These are phyloP conservation scores for Drosophila yakuba DNA, from an alignment of 1,140 invertebrate genomes.

Conservation along the genomic window DNA sequence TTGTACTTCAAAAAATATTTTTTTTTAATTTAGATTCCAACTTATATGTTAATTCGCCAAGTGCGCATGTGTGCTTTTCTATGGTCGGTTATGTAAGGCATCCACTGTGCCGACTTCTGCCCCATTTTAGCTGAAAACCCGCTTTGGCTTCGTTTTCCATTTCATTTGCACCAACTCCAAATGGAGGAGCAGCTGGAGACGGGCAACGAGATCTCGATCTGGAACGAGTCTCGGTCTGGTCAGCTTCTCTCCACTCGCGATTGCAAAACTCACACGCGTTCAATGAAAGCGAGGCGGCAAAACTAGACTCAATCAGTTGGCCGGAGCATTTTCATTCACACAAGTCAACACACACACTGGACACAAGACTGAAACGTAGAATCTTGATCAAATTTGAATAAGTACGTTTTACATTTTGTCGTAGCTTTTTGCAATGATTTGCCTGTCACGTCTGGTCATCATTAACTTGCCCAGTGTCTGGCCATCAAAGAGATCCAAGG, in stretches of 20 bases:
- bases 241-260: conserved; percentile 29
- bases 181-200: conserved; percentile 5
- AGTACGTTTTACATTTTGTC: conserved; percentile 16
- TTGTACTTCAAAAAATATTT: too few species aligned
- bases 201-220: conserved; percentile 30
- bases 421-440: conserved; percentile 36
- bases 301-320: conserved; percentile 39
- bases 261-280: conserved; percentile 31
- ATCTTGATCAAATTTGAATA: conserved; percentile 16
- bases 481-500: background rate
- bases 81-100: conserved; percentile 33
- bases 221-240: conserved; percentile 16
- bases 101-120: conserved; percentile 32
- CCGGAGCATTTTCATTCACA: conserved; percentile 35
- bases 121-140: conserved; percentile 42
- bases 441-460: conserved; percentile 25
- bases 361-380: background rate
- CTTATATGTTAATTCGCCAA: background rate
- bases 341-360: background rate
- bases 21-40: too few species aligned
- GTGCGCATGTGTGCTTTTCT: conserved; percentile 38
- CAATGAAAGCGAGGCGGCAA: conserved; percentile 33
- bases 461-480: conserved; percentile 29
- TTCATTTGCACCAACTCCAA: conserved; percentile 43
- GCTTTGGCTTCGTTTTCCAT: conserved; percentile 40